Evolutionary conservation across 1,140 invertebrate species (phyloP), one percentile per base, ranked within the genome.

Genomic region (Odontomachus brunneus): DNA sequence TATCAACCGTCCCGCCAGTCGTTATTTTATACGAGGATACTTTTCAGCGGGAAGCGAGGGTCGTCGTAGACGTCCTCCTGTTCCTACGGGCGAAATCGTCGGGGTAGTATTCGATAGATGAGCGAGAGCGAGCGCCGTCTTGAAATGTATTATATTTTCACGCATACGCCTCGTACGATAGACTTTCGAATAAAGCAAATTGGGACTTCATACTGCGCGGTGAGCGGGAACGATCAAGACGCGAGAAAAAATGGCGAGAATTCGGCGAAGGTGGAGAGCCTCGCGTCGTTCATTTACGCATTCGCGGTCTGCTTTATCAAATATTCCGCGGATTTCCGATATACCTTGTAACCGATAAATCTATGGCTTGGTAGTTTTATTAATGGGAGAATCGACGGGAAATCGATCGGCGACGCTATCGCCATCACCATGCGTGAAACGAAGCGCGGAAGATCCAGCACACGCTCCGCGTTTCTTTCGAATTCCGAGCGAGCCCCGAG

Each of bases 121-220:
- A 29, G 14, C 48, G 29, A 60, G 19, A 60, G 19, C 48, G 29
- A 55, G 2, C 3, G 29, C 29, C 7, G n/a, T 0, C 15, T 62
- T 1, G 9, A 9, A 15, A 49, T 22, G 5, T 62, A 11, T 26
- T 75, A 75, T 4, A 75, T 4, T 62, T 75, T 75, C 49, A 26
- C 15, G 11, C 19, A 49, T 29, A 53, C 26, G 24, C 49, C 62
- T 74, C 29, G 38, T 60, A 49, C 22, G 14, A 63, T 29, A 14
- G 3, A 73, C 2, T 0, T 59, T 60, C 26, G 11, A 60, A 60
- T 74, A 49, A 14, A 49, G 48, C 2, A 24, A 33, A 72, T 59
- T 73, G 3, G 62, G 62, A 49, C 29, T n/a, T 60, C 55, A 74
- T 44, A 7, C 38, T 0, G 38, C 3, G 9, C 38, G 44, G 12